Base-by-base conservation (phyloP, 2,797 vertebrate genomes). In the Knipowitschia caucasica region DNA sequence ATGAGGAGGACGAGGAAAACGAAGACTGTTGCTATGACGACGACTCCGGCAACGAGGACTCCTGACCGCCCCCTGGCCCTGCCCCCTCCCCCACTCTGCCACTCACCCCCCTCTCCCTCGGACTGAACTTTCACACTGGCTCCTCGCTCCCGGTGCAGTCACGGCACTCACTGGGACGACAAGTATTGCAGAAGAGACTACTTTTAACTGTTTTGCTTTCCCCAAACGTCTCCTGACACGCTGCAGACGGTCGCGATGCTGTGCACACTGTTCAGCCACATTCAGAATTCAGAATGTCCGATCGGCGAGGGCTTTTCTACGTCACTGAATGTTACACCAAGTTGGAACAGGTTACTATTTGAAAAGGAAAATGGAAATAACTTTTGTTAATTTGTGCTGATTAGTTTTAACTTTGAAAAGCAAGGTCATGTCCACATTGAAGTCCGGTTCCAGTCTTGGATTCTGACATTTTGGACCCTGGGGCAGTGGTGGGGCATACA, bases 21-120 rank as follows among this genome's bases (percentile, higher is more conserved):
- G 94, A 95, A 63, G 88, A 84, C n/a, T 81, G 75, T 3, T 86
- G 77, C 77, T 96, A 94, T 72, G 96, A 95, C 0, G 93, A 98
- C 39, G 96, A 99, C 90, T 99, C 97, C 59, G 97, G 96, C 71
- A 99, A 96, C 0, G 96, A 99, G 87, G 96, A 98, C 84, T 99
- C 94, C 43, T 98, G 95, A 96, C 30, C 4, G 25, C 8, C 7
- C 53, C 2, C 26, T 47, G 18, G 14, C 44, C 20, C 46, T n/a
- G 10, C 45, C 18, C 45, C 11, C 10, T 17, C 45, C 17, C 1
- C 26, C 25, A 8, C 25, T 18, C 24, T 15, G 15, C 26, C 26
- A 18, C 17, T 30, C 45, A 20, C 45, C n/a, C 23, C 47, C 54
- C 24, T 64, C 54, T 40, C 29, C 71, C 58, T 73, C 21, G 57